phyloP scores from a whole-genome alignment of 2,888 invertebrate species.

The Ophion costatus region DNA sequence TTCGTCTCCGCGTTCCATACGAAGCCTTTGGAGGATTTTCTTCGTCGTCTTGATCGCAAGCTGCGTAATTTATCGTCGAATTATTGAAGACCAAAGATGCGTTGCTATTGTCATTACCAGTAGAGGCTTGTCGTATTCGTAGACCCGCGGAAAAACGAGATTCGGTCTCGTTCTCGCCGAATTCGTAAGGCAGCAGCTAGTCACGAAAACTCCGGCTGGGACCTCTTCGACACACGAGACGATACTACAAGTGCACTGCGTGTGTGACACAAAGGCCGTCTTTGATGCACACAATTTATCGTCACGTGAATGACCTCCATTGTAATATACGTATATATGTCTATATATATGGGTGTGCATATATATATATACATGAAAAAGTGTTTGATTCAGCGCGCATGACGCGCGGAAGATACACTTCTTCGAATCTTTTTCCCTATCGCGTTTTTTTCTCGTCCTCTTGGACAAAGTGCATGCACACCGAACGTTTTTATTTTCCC shows the following conservation, averaged over 20 bases:
- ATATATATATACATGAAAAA: conserved; percentile 2
- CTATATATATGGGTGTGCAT: background rate
- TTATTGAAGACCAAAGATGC: background rate
- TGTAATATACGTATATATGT: conserved; percentile 21
- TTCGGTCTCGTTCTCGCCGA: conserved; percentile 9
- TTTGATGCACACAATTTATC: conserved; percentile 74
- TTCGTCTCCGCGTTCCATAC: background rate
- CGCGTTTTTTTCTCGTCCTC: conserved; percentile 3
- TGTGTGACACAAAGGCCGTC: conserved; percentile 69
- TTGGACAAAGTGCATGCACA: conserved; percentile 4
- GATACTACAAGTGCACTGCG: conserved; percentile 37
- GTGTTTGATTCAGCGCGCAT: background rate
- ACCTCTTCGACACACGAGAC: conserved; percentile 23
- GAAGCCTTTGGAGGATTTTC: conserved; percentile 16
- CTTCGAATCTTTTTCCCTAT: conserved; percentile 14
- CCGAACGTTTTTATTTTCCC: conserved; percentile 62
- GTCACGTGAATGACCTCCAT: conserved; percentile 58
- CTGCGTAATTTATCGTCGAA: conserved; percentile 33
- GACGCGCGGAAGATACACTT: conserved; percentile 27
- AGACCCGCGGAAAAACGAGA: conserved; percentile 11
- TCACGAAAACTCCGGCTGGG: conserved; percentile 1
- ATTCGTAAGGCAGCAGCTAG: background rate
- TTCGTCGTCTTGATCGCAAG: conserved; percentile 1
- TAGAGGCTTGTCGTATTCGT: conserved; percentile 29
- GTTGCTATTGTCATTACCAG: conserved; percentile 2